Conservation (phyloP, 2,888 invertebrate genomes). For the Cheilosia impressa region DNA sequence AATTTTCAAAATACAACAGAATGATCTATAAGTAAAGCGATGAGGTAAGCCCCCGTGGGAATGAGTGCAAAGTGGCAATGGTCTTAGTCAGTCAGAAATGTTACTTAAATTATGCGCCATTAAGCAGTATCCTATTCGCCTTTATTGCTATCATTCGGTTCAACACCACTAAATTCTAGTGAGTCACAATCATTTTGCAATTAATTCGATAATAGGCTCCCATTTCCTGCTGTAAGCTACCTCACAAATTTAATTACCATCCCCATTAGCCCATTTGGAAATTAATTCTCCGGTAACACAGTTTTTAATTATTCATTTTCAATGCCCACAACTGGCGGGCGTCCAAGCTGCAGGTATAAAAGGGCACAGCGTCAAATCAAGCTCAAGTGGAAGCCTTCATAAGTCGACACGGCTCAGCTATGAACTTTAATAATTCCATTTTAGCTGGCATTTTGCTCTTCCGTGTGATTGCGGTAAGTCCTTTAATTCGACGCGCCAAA, state of each 20-base stretch:
- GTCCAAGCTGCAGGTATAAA: constrained; percentile 1
- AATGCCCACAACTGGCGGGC: not conserved
- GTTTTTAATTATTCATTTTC: not conserved
- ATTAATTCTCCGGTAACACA: not conserved
- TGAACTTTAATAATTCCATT: constrained; percentile 1
- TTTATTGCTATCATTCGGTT: too few species aligned
- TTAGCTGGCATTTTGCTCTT: constrained; percentile 5
- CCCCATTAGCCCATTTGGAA: not conserved
- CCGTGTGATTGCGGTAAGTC: constrained; percentile 25
- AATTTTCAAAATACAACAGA: too few species aligned
- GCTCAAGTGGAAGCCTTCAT: not conserved
- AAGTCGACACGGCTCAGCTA: not conserved
- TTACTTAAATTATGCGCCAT: too few species aligned
- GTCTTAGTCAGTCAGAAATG: too few species aligned
- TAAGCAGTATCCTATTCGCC: too few species aligned
- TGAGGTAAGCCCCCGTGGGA: too few species aligned
- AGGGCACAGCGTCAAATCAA: not conserved
- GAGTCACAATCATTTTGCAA: too few species aligned
- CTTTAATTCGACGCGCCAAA: too few species aligned
- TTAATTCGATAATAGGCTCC: not conserved
- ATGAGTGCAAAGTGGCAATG: too few species aligned
- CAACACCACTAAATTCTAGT: too few species aligned
- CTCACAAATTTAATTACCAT: constrained; percentile 1
- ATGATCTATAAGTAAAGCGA: too few species aligned
- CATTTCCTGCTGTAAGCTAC: not conserved